Evolutionary conservation across 2,888 invertebrate species (phyloP).

Genomic region (Thymelicus sylvestris): DNA sequence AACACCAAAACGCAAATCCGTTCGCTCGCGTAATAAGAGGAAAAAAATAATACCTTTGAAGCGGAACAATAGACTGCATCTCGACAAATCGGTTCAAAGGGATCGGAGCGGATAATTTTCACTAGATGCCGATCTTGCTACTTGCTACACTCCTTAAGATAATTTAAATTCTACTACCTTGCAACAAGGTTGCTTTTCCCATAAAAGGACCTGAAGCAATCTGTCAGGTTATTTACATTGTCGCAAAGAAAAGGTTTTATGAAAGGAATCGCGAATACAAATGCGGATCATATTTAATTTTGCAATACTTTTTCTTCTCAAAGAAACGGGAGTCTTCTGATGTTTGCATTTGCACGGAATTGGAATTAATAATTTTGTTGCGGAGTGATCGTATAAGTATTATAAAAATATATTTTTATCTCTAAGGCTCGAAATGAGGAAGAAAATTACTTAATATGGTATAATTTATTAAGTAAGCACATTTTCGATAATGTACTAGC

Average conservation of each 20-base stretch:
- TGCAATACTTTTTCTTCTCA: slow-evolving; percentile 53
- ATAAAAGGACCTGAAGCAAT: slow-evolving; percentile 31
- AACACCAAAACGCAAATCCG: slow-evolving; percentile 55
- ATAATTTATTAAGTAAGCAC: too few relatives aligned
- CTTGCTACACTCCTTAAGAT: slow-evolving; percentile 51
- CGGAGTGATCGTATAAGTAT: not conserved
- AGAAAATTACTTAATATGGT: too few relatives aligned
- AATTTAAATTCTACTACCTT: slow-evolving; percentile 36
- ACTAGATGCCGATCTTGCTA: slow-evolving; percentile 70
- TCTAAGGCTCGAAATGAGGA: too few relatives aligned
- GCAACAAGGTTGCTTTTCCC: slow-evolving; percentile 34
- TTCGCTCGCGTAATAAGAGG: slow-evolving; percentile 67
- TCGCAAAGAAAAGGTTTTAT: slow-evolving; percentile 61
- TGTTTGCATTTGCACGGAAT: slow-evolving; percentile 42
- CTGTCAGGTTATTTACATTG: slow-evolving; percentile 68
- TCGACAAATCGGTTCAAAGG: slow-evolving; percentile 74
- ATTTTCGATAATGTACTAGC: too few relatives aligned
- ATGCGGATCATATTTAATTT: slow-evolving; percentile 71
- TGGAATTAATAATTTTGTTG: slow-evolving; percentile 29
- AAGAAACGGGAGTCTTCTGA: slow-evolving; percentile 54
- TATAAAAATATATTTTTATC: too few relatives aligned
- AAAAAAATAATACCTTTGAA: slow-evolving; percentile 72
- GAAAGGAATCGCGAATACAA: slow-evolving; percentile 65
- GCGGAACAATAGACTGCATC: slow-evolving; percentile 67
- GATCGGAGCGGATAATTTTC: slow-evolving; percentile 70